Conservation (phyloP, 1,140 invertebrate species). For the Drosophila nasuta region DNA sequence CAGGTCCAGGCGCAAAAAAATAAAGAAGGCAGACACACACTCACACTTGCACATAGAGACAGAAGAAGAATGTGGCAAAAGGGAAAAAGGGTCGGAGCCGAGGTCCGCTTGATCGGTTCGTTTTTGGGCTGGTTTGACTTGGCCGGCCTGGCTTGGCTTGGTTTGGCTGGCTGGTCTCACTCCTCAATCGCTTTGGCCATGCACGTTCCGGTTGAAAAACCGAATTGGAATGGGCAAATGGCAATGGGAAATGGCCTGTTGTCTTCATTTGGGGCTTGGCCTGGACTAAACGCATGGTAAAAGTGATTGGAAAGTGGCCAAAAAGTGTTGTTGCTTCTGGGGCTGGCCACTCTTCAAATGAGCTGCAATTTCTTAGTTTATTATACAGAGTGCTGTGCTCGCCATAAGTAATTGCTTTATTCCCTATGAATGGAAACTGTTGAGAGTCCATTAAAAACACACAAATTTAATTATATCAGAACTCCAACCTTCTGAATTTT, state of each 20-base stretch:
- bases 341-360: constrained; percentile 11
- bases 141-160: constrained; percentile 33
- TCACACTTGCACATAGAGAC: constrained; percentile 39
- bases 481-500: not conserved
- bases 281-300: constrained; percentile 39
- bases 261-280: constrained; percentile 50
- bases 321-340: constrained; percentile 26
- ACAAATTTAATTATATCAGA: not conserved
- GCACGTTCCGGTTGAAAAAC: constrained; percentile 39
- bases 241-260: constrained; percentile 48
- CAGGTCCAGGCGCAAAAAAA: constrained; percentile 43
- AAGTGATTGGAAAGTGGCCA: constrained; percentile 44
- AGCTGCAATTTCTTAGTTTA: constrained; percentile 27
- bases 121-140: constrained; percentile 47
- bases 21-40: constrained; percentile 47
- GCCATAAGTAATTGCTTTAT: constrained; percentile 8
- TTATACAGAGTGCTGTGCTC: constrained; percentile 4
- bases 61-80: constrained; percentile 61
- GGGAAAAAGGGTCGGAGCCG: constrained; percentile 49
- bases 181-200: constrained; percentile 48
- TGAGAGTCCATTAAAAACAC: not conserved
- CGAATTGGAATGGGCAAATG: constrained; percentile 18
- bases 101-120: constrained; percentile 36
- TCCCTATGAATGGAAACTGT: not conserved
- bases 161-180: constrained; percentile 25